Evolutionary conservation across 1,140 invertebrate species (phyloP).

Genomic region (Arctopsyche grandis): DNA sequence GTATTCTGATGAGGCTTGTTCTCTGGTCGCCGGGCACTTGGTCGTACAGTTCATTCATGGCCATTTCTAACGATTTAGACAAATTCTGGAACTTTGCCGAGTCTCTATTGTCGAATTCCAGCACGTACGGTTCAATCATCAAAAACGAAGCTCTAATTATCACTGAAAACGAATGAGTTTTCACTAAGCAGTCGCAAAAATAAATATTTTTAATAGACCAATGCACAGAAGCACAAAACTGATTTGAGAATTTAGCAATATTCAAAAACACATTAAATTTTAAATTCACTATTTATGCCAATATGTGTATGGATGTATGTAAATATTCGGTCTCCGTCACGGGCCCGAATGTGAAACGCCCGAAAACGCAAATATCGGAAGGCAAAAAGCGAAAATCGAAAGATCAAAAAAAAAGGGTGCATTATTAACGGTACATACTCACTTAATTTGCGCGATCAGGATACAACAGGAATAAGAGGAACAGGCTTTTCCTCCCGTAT

Average conservation of each 20-base stretch:
- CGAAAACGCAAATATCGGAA: no score
- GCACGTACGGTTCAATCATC: slow-evolving; percentile 60
- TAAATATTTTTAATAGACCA: slow-evolving; percentile 7
- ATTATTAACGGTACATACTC: no score
- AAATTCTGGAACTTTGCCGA: slow-evolving; percentile 61
- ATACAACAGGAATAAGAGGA: no score
- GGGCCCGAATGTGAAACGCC: no score
- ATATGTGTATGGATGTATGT: no score
- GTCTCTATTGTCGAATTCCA: slow-evolving; percentile 60
- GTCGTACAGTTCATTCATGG: slow-evolving; percentile 59
- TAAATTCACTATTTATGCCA: background rate
- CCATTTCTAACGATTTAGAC: slow-evolving; percentile 59
- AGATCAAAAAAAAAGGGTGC: no score
- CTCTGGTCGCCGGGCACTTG: slow-evolving; percentile 59
- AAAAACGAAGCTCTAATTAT: slow-evolving; percentile 62
- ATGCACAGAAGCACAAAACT: background rate
- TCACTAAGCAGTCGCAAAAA: no score
- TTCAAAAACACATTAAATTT: background rate
- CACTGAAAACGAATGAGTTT: slow-evolving; percentile 58
- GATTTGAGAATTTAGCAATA: background rate
- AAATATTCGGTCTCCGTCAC: no score
- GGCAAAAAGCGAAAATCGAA: no score
- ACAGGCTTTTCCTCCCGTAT: no score
- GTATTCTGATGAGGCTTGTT: slow-evolving; percentile 61
- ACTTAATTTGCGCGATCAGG: no score